Base-by-base conservation (phyloP, 2,888 invertebrate genomes). In the Stenurella melanura region DNA sequence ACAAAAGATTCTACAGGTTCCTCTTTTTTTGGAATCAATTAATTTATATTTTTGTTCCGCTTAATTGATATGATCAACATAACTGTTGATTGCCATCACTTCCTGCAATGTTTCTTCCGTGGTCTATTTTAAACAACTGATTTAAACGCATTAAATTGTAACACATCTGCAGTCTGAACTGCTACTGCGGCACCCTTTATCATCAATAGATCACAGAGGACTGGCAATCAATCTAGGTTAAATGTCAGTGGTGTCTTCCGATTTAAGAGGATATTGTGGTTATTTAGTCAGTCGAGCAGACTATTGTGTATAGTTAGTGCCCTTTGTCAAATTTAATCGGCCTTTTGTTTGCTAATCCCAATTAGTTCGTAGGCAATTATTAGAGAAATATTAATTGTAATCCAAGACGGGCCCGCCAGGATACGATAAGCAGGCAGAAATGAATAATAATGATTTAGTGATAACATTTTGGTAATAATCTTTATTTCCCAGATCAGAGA, bases 341-440 rank as follows among this genome's bases (percentile, higher is more conserved):
- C 69, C 34, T 57, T 69, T 69, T 69, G 69, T 69, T 57, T 69
- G 58, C 57, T 38, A 15, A 64, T 64, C 64, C 64, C 69, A 34
- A 57, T 69, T 69, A 69, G 69, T 56, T 67, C 17, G 58, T 34
- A 19, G 69, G 69, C 34, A 69, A 57, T 69, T 69, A 69, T 69
- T 57, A 57, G 69, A 69, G 21, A 56, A 69, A 69, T 64, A 69
- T 69, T 69, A 69, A 69, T 69, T 69, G 69, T 57, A 30, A 57
- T 34, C 34, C 69, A 18, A 69, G 57, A 34, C 34, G 57, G 34
- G 69, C 10, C 6, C 17, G 26, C 57, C 19, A n/a, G 38, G 18
- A 18, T 17, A 57, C 17, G 34, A 11, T 30, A 38, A 30, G 56
- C n/a, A 38, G 21, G 30, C 18, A 2, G n/a, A 10, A 56, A 54